phyloP scores from a whole-genome alignment of 2,113 vertebrate species.

The Dendrocopos noguchii region DNA sequence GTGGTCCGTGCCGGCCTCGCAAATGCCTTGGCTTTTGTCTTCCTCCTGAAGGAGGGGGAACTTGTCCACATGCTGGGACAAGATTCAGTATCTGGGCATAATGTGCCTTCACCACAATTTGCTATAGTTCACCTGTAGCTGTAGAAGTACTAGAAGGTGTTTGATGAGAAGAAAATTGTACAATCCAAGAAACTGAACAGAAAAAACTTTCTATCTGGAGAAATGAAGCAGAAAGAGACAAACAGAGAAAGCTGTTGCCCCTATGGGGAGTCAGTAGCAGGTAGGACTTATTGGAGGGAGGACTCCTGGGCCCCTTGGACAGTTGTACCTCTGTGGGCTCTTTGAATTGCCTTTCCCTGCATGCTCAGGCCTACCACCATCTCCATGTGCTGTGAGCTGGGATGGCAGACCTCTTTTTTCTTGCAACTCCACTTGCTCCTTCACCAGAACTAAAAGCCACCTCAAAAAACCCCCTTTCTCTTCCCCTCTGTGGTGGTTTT shows the following conservation, averaged over 20 bases:
- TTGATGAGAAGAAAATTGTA: not conserved
- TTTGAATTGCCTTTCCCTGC: not conserved
- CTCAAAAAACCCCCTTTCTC: accelerated
- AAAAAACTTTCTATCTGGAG: not conserved
- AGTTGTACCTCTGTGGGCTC: accelerated
- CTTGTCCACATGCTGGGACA: no score
- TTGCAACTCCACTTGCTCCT: not conserved
- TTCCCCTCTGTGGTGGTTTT: not conserved
- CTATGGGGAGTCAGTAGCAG: not conserved
- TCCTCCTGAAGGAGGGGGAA: no score
- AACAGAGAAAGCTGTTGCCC: not conserved
- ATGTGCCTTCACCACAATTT: no score
- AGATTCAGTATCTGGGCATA: no score
- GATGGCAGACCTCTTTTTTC: not conserved
- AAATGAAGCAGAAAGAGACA: not conserved
- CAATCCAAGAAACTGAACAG: not conserved
- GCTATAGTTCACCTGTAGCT: not conserved
- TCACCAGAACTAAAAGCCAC: not conserved
- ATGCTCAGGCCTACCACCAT: accelerated
- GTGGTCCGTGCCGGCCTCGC: no score
- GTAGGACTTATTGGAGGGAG: not conserved
- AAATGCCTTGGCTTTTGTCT: no score
- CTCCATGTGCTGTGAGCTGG: not conserved
- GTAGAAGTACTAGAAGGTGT: not conserved
- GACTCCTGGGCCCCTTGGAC: no score